Conservation (phyloP, 2,113 vertebrate genomes). For the Haplotaxodon microlepis region DNA sequence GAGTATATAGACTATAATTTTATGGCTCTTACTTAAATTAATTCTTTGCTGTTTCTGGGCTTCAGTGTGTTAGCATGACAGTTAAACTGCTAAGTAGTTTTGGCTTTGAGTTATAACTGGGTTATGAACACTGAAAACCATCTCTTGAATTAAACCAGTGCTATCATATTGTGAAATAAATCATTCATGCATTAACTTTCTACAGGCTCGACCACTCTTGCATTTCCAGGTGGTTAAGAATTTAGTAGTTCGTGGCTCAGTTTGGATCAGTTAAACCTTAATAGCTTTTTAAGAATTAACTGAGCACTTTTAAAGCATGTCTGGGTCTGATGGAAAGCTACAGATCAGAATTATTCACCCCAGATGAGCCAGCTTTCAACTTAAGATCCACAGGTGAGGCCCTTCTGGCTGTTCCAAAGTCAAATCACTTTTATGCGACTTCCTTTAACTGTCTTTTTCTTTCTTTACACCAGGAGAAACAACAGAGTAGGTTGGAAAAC, state of each 20-base stretch:
- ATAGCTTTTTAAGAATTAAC: not conserved
- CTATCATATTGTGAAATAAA: not conserved
- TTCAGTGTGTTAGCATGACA: not conserved
- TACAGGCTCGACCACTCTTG: not conserved
- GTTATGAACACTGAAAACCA: not conserved
- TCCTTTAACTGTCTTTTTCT: not conserved
- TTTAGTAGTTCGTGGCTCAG: not conserved
- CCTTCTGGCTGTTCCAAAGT: not conserved
- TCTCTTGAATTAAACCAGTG: not conserved
- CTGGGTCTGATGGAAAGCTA: not conserved
- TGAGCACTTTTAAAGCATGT: not conserved
- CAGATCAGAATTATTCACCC: not conserved
- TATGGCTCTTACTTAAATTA: not conserved
- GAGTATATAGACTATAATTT: not conserved
- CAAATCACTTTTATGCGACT: not conserved
- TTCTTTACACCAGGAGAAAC: not conserved
- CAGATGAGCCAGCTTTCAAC: not conserved
- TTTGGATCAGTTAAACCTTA: not conserved
- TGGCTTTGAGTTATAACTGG: not conserved
- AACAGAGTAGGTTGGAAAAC: not conserved
- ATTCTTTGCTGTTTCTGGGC: rapidly evolving
- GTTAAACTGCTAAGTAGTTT: not conserved
- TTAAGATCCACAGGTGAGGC: not conserved
- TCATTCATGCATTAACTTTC: not conserved
- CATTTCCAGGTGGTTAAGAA: not conserved